A percentile compares a stretch with the other conserved stretches of the same genome.
Evolutionary conservation across 2,888 invertebrate genomes (phyloP).

Genomic region (Clusia tigrina): DNA sequence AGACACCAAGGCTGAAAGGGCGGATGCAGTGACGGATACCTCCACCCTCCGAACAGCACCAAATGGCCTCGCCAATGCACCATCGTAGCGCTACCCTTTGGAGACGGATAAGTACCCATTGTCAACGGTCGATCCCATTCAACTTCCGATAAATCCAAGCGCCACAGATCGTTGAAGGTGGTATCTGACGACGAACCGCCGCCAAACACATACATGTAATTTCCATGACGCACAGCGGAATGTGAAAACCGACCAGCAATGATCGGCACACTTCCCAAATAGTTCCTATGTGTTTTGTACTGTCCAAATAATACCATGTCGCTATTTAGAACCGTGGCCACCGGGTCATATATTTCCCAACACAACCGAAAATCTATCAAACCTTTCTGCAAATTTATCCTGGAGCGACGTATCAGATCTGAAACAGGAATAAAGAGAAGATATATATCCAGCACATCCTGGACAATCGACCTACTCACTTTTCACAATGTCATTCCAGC

Average conservation of each 20-base stretch:
- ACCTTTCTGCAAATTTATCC: constrained; percentile 78
- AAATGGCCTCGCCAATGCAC: constrained; percentile 85
- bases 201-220: constrained; percentile 94
- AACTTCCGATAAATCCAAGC: constrained; percentile 84
- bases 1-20: constrained; percentile 85
- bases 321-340: constrained; percentile 30
- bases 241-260: constrained; percentile 93
- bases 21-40: constrained; percentile 87
- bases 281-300: constrained; percentile 15
- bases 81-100: constrained; percentile 94
- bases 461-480: constrained; percentile 69
- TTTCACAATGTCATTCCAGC: constrained; percentile 84
- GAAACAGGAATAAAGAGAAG: constrained; percentile 26
- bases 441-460: neutral
- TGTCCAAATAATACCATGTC: too few relatives aligned
- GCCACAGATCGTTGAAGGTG: constrained; percentile 97
- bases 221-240: constrained; percentile 82
- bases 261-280: constrained; percentile 66
- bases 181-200: constrained; percentile 94
- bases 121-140: constrained; percentile 86
- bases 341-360: constrained; percentile 71
- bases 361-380: constrained; percentile 78
- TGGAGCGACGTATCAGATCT: constrained; percentile 83
- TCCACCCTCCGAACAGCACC: constrained; percentile 94
- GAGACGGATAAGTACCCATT: constrained; percentile 84